Evolutionary conservation across 2,888 invertebrate genomes (phyloP).

Genomic region (Acleris literana): DNA sequence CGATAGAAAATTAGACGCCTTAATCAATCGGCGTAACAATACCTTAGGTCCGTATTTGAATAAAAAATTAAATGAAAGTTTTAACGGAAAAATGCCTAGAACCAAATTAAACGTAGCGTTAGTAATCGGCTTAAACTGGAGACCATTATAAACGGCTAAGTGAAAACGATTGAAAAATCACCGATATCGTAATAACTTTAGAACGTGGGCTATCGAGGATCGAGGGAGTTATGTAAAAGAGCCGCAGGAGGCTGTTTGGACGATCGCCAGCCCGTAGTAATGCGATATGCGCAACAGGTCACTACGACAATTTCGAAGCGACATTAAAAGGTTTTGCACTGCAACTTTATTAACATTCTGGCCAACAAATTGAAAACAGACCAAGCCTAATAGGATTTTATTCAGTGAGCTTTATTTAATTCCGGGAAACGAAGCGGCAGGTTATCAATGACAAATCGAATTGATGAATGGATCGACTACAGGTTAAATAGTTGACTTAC

Average conservation of each 20-base stretch:
- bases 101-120: background rate
- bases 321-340: conserved; percentile 14
- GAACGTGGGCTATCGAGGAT: conserved; percentile 54
- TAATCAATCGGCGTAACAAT: too few species aligned
- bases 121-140: background rate
- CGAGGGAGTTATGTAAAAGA: conserved; percentile 54
- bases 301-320: conserved; percentile 39
- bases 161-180: conserved; percentile 46
- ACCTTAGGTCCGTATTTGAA: too few species aligned
- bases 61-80: too few species aligned
- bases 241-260: conserved; percentile 48
- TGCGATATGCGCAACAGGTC: conserved; percentile 53
- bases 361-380: background rate
- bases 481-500: too few species aligned
- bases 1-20: too few species aligned
- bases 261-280: conserved; percentile 46
- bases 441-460: background rate
- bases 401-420: background rate
- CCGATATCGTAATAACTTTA: conserved; percentile 51
- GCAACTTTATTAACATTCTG: background rate
- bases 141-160: conserved; percentile 33
- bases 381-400: background rate
- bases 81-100: too few species aligned
- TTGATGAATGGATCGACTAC: too few species aligned
- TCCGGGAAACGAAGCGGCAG: background rate